Percentiles rank a stretch among this genome's conserved stretches.
Conservation (phyloP, 2,113 vertebrate genomes). For the Glaucomys volans region DNA sequence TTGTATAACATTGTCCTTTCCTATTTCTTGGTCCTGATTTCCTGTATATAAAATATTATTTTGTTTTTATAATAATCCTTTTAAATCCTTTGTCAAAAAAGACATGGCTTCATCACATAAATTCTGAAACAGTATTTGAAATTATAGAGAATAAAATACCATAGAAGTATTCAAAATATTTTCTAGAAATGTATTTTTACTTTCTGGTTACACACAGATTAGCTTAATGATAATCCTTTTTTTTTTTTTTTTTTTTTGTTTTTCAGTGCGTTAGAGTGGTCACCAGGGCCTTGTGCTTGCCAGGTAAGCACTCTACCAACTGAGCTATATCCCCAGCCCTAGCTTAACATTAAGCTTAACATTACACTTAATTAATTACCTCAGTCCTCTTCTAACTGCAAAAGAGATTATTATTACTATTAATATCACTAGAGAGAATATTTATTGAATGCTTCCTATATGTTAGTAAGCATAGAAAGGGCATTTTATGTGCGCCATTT, state of each 20-base stretch:
- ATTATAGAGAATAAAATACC: not conserved
- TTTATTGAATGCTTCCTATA: slow-evolving; percentile 9
- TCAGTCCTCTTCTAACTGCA: not conserved
- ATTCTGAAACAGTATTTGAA: slow-evolving; percentile 4
- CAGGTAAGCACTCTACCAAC: too few species aligned
- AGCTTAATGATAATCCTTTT: not conserved
- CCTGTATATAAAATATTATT: not conserved
- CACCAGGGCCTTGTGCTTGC: too few species aligned
- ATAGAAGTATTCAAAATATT: not conserved
- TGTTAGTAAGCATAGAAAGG: not conserved
- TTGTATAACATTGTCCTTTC: not conserved
- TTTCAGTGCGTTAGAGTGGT: too few species aligned
- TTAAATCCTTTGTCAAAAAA: slow-evolving; percentile 48
- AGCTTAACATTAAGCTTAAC: too few species aligned
- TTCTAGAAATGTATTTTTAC: slow-evolving; percentile 32
- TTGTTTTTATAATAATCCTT: not conserved
- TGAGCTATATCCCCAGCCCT: too few species aligned
- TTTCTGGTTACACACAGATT: not conserved
- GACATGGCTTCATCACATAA: not conserved
- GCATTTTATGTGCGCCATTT: not conserved
- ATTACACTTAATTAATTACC: slow-evolving; percentile 39
- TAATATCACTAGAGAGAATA: not conserved
- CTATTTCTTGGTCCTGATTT: not conserved
- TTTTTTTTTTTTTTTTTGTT: too few species aligned
- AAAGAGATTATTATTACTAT: not conserved